A percentile compares a stretch with the other conserved stretches of the same genome.
Conservation (phyloP, 2,888 invertebrate genomes). For the Bedellia somnulentella region DNA sequence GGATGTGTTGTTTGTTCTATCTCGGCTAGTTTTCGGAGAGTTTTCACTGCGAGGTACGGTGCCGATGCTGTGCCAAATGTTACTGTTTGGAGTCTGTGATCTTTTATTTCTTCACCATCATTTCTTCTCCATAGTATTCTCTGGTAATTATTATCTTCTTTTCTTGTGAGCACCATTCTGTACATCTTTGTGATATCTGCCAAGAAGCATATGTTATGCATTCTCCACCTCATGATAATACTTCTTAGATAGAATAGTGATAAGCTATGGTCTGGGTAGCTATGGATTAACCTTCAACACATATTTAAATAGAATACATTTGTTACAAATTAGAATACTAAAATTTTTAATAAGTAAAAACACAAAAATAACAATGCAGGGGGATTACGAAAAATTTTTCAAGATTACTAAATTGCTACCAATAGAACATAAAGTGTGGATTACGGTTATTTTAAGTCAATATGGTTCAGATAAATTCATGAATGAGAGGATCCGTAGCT, state of each 20-base stretch:
- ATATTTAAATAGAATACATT: too few relatives aligned
- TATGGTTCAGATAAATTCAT: too few relatives aligned
- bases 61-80: slow-evolving; percentile 9
- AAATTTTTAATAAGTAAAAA: too few relatives aligned
- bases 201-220: slow-evolving; percentile 12
- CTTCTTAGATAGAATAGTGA: slow-evolving; percentile 14
- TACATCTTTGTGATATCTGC: slow-evolving; percentile 17
- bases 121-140: slow-evolving; percentile 11
- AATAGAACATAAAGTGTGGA: too few relatives aligned
- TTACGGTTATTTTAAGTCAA: too few relatives aligned
- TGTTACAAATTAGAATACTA: too few relatives aligned
- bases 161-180: slow-evolving; percentile 11
- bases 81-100: slow-evolving; percentile 7
- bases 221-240: slow-evolving; percentile 14
- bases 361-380: too few relatives aligned
- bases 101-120: slow-evolving; percentile 4
- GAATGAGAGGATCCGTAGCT: too few relatives aligned
- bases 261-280: too few relatives aligned
- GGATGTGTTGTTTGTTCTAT: neutral
- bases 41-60: slow-evolving; percentile 9
- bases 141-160: slow-evolving; percentile 13
- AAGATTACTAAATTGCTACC: too few relatives aligned
- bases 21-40: slow-evolving; percentile 5
- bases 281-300: too few relatives aligned
- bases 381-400: too few relatives aligned